phyloP scores from a whole-genome alignment of 2,113 vertebrate genomes.

The Tragelaphus buxtoni region DNA sequence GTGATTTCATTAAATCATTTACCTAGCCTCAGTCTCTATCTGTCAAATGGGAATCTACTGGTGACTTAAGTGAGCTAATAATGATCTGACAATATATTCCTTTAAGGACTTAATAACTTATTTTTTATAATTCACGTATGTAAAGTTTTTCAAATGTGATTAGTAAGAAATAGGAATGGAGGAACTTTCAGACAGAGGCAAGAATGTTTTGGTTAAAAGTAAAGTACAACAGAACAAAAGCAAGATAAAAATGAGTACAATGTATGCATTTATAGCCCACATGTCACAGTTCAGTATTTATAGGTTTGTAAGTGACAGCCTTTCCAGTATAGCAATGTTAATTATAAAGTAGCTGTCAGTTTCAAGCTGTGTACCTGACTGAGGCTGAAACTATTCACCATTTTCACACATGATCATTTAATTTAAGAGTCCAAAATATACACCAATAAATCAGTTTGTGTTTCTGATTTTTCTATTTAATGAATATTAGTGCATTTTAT shows the following conservation, averaged over 20 bases:
- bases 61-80: background rate
- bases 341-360: background rate
- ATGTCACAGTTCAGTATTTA: slow-evolving; percentile 48
- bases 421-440: background rate
- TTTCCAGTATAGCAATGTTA: slow-evolving; percentile 52
- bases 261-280: slow-evolving; percentile 47
- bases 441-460: background rate
- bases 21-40: background rate
- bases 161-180: background rate
- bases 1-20: background rate
- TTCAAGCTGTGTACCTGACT: slow-evolving; percentile 24
- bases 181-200: background rate
- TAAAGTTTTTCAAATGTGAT: background rate
- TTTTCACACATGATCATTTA: slow-evolving; percentile 8
- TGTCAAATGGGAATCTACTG: background rate
- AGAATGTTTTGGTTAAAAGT: background rate
- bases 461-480: slow-evolving; percentile 28
- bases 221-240: slow-evolving; percentile 8
- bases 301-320: slow-evolving; percentile 38
- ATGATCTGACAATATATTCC: background rate
- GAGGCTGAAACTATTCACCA: slow-evolving; percentile 20
- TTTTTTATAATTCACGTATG: background rate
- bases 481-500: background rate
- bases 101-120: background rate
- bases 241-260: slow-evolving; percentile 36